Conservation (phyloP, 2,113 vertebrate genomes). For the Pipa parva region DNA sequence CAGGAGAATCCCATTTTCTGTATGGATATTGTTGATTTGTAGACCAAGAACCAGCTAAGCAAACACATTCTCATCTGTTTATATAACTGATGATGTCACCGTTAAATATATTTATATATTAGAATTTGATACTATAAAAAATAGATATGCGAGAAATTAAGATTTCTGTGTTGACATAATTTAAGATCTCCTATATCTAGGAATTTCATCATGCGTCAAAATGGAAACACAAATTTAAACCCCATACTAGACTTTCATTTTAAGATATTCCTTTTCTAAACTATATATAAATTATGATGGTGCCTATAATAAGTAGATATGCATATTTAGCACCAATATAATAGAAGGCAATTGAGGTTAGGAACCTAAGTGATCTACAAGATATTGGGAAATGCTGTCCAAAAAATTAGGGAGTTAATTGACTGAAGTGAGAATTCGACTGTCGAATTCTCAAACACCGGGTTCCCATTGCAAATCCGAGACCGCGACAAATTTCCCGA, state of each 20-base stretch:
- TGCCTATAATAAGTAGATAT: no score
- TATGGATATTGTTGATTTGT: constrained; percentile 23
- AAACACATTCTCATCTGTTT: constrained; percentile 26
- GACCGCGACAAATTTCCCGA: no score
- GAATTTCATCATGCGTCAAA: not conserved
- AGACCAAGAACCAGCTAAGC: constrained; percentile 19
- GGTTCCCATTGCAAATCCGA: no score
- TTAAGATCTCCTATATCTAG: not conserved
- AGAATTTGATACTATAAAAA: constrained; percentile 13
- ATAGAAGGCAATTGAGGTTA: no score
- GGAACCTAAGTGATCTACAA: no score
- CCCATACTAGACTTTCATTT: not conserved
- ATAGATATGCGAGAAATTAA: not conserved
- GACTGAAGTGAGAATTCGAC: no score
- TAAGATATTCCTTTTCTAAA: no score
- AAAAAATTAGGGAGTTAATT: no score
- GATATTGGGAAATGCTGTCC: no score
- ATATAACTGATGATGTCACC: constrained; percentile 18
- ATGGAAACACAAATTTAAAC: not conserved
- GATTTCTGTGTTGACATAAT: not conserved
- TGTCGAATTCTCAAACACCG: no score
- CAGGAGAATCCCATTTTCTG: constrained; percentile 9
- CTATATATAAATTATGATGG: no score
- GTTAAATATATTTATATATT: constrained; percentile 13
- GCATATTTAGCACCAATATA: no score